Percentiles rank a stretch among this genome's conserved stretches.
Conservation (phyloP, 2,888 invertebrate genomes). For the Ennomos quercinarius region DNA sequence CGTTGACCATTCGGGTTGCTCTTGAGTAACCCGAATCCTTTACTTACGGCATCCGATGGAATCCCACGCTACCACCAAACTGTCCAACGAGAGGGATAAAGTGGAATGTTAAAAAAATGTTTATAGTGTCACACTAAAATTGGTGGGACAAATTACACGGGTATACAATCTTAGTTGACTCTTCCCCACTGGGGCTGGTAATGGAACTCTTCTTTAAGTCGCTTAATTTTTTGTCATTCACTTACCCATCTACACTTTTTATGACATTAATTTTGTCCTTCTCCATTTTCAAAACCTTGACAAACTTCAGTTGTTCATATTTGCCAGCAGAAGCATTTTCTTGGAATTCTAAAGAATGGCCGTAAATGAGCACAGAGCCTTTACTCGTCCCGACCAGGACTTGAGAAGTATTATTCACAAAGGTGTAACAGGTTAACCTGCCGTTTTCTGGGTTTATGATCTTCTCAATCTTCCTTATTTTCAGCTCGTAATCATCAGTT, state of each 20-base stretch:
- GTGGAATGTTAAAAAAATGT: too few species aligned
- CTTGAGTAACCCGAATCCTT: too few species aligned
- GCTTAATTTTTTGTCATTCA: constrained; percentile 3
- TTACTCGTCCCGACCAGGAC: constrained; percentile 78
- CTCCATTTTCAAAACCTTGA: constrained; percentile 79
- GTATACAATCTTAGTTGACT: too few species aligned
- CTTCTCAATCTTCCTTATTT: constrained; percentile 55
- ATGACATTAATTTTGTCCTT: constrained; percentile 75
- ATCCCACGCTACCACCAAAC: too few species aligned
- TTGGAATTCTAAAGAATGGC: constrained; percentile 74
- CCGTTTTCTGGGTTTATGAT: constrained; percentile 65
- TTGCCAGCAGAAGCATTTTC: constrained; percentile 54
- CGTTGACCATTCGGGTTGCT: too few species aligned
- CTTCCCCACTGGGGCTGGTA: too few species aligned
- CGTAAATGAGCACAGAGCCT: constrained; percentile 81
- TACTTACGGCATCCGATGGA: too few species aligned
- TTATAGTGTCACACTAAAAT: too few species aligned
- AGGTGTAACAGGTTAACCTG: constrained; percentile 79
- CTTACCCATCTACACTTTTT: constrained; percentile 81
- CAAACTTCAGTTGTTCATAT: constrained; percentile 67
- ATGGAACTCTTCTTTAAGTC: too few species aligned
- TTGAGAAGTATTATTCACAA: constrained; percentile 76
- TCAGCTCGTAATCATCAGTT: constrained; percentile 66
- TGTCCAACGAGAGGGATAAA: too few species aligned
- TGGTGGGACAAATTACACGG: too few species aligned